A percentile compares a stretch with the other conserved stretches of the same genome.
Conservation (phyloP, 2,797 vertebrate species). For the Glyptemys insculpta region DNA sequence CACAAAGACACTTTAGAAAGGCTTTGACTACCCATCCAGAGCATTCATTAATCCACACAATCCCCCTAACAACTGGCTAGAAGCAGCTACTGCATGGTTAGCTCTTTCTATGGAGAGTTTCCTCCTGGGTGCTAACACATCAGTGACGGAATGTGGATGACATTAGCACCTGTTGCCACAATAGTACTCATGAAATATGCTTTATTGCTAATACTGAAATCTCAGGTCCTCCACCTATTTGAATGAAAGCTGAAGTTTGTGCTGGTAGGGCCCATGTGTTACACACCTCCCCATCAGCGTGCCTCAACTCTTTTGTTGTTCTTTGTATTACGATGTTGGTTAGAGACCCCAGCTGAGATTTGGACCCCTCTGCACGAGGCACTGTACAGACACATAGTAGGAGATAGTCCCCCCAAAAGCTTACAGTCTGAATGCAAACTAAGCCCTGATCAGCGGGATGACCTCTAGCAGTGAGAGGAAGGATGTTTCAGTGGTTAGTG, state of each 20-base stretch:
- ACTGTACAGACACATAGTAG: neutral
- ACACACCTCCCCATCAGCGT: neutral
- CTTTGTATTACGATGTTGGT: neutral
- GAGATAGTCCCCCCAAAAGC: neutral
- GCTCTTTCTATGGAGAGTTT: neutral
- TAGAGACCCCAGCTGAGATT: neutral
- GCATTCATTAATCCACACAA: neutral
- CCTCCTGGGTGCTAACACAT: neutral
- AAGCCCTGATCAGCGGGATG: neutral
- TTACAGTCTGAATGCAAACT: neutral
- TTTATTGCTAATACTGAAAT: neutral
- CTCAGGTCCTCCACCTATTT: neutral
- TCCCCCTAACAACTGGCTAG: neutral
- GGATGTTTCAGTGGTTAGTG: neutral
- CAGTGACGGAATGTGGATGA: neutral
- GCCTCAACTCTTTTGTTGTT: neutral
- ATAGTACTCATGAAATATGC: neutral
- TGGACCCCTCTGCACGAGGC: neutral
- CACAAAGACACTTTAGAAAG: neutral
- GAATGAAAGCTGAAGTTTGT: neutral
- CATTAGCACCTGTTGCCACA: neutral
- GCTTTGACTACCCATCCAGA: neutral
- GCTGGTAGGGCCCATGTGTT: neutral
- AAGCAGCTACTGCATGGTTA: neutral
- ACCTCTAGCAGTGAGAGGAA: neutral